Evolutionary conservation across 2,888 invertebrate genomes (phyloP).

Genomic region (Crepidodera aurea): DNA sequence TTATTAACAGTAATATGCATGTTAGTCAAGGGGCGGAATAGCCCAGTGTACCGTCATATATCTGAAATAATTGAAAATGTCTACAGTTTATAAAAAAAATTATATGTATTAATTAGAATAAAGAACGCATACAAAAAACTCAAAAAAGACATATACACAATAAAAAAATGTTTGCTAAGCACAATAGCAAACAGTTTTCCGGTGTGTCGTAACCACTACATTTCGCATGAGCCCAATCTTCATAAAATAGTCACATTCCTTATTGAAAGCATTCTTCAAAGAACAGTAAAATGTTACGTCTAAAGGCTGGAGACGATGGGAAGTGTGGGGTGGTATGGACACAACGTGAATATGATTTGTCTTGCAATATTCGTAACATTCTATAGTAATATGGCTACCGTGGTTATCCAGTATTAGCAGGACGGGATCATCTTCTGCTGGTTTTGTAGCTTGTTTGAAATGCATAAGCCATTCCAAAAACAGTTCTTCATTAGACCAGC

Average conservation of each 20-base stretch:
- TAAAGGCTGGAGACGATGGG: slow-evolving; percentile 38
- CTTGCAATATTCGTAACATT: slow-evolving; percentile 31
- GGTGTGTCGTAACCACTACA: neutral
- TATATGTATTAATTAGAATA: too few species aligned
- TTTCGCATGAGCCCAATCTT: neutral
- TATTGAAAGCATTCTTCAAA: slow-evolving; percentile 35
- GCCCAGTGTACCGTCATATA: too few species aligned
- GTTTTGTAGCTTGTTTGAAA: slow-evolving; percentile 26
- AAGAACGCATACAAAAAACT: too few species aligned
- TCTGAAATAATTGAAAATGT: too few species aligned
- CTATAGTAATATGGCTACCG: slow-evolving; percentile 31
- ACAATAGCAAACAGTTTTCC: too few species aligned
- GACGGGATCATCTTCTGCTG: slow-evolving; percentile 3
- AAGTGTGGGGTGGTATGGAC: slow-evolving; percentile 39
- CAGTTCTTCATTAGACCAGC: slow-evolving; percentile 31
- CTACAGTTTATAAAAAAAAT: too few species aligned
- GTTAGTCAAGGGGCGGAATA: too few species aligned
- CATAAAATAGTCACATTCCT: slow-evolving; percentile 1
- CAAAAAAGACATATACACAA: too few species aligned
- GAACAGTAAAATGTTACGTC: slow-evolving; percentile 38
- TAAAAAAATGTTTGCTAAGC: too few species aligned
- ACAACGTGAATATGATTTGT: slow-evolving; percentile 32
- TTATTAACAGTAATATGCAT: too few species aligned
- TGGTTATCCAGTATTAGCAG: slow-evolving; percentile 35
- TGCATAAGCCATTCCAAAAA: slow-evolving; percentile 38